Evolutionary conservation across 1,140 invertebrate genomes (phyloP).

Genomic region (Copidosoma floridanum): DNA sequence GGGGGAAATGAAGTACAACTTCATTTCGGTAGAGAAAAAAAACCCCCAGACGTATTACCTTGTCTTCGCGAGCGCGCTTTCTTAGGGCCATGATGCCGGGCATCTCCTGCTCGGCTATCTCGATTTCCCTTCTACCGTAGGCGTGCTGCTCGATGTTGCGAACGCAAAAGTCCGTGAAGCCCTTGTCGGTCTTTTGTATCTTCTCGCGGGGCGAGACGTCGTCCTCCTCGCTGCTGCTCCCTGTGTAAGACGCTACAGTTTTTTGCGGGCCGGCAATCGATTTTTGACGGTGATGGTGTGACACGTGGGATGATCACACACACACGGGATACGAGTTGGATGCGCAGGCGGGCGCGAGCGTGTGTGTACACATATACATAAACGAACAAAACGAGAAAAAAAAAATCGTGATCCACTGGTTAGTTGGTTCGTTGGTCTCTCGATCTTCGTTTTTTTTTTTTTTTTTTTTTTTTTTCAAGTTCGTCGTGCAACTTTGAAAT

Average conservation of each 20-base stretch:
- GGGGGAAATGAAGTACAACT: too few species aligned
- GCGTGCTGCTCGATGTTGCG: constrained; percentile 88
- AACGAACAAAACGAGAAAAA: too few species aligned
- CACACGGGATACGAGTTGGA: too few species aligned
- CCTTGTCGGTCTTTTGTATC: constrained; percentile 75
- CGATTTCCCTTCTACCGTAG: constrained; percentile 93
- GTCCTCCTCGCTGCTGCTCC: constrained; percentile 83
- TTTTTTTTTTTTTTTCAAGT: too few species aligned
- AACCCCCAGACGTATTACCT: constrained; percentile 54
- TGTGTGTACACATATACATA: not conserved
- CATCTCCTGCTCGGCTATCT: constrained; percentile 99
- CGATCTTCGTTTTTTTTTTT: too few species aligned
- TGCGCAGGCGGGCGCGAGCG: too few species aligned
- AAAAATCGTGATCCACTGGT: too few species aligned
- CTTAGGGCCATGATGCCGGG: constrained; percentile 93
- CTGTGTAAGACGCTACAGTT: constrained; percentile 84
- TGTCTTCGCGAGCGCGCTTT: constrained; percentile 87
- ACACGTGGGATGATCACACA: too few species aligned
- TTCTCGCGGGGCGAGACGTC: constrained; percentile 85
- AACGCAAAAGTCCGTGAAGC: constrained; percentile 86
- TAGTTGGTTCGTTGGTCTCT: too few species aligned
- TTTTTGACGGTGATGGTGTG: too few species aligned
- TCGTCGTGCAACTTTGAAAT: too few species aligned
- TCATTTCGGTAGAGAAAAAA: not conserved
- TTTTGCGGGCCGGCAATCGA: too few species aligned